These are phyloP conservation scores for Gopherus flavomarginatus DNA, from an alignment of 2,113 vertebrate genomes.

Conservation along the genomic window DNA sequence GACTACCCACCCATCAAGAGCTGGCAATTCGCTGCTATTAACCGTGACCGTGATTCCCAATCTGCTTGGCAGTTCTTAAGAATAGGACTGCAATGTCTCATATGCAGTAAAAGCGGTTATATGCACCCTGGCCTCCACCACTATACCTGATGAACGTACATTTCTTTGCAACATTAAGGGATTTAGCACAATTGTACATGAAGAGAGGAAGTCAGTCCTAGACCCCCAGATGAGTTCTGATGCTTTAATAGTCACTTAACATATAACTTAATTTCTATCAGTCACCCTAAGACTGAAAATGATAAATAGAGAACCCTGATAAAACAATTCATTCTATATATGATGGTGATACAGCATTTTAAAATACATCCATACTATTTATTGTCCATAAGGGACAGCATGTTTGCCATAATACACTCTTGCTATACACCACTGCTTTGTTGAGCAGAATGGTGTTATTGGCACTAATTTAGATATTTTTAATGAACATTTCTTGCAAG, in stretches of 20 bases:
- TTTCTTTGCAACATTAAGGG: constrained; percentile 75
- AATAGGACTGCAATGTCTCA: constrained; percentile 82
- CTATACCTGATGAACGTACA: constrained; percentile 78
- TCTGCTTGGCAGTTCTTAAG: constrained; percentile 84
- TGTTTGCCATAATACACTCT: background rate
- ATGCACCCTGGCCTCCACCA: constrained; percentile 81
- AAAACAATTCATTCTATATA: constrained; percentile 37
- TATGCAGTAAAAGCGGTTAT: constrained; percentile 83
- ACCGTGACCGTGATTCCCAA: constrained; percentile 87
- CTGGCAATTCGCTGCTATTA: constrained; percentile 87
- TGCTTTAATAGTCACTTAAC: constrained; percentile 78
- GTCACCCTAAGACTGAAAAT: constrained; percentile 70
- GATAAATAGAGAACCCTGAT: constrained; percentile 44
- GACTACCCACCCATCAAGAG: constrained; percentile 89
- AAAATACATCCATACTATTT: background rate
- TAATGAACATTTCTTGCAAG: constrained; percentile 44
- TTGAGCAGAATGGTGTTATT: constrained; percentile 18
- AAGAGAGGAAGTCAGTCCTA: constrained; percentile 71
- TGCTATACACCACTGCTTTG: constrained; percentile 16
- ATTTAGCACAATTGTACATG: constrained; percentile 70
- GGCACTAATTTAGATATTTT: constrained; percentile 18
- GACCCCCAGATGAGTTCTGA: constrained; percentile 76
- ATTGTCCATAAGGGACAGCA: background rate
- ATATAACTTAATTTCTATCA: constrained; percentile 79
- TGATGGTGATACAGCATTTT: background rate